A percentile compares a stretch with the other conserved stretches of the same genome.
Evolutionary conservation across 2,113 vertebrate species (phyloP).

Genomic region (Euleptes europaea): DNA sequence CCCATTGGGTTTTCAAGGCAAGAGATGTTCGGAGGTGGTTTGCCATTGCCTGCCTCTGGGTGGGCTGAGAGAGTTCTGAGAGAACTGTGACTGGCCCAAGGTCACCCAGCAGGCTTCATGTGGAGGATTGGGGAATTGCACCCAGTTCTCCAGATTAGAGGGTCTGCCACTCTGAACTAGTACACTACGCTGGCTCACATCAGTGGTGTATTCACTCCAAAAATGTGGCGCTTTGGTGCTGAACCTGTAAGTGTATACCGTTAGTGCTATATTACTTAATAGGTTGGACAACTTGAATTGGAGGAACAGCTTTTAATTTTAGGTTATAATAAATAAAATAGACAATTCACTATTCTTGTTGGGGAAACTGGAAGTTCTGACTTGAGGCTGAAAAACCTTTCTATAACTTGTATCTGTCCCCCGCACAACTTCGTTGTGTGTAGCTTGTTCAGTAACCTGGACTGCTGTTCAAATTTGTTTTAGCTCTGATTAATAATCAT

Average conservation of each 20-base stretch:
- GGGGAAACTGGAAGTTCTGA: background rate
- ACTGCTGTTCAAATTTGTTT: background rate
- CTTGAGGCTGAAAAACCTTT: background rate
- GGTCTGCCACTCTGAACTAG: too few species aligned
- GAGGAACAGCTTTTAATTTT: background rate
- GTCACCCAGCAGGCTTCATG: too few species aligned
- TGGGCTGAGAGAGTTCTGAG: too few species aligned
- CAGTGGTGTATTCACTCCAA: background rate
- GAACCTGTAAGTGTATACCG: background rate
- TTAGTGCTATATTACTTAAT: background rate
- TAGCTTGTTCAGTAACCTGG: background rate
- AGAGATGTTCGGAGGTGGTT: too few species aligned
- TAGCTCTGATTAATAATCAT: background rate
- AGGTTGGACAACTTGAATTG: background rate
- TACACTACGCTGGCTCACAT: too few species aligned
- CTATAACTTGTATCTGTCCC: background rate
- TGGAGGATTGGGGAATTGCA: too few species aligned
- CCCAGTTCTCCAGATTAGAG: too few species aligned
- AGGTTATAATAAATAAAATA: background rate
- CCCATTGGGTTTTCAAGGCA: too few species aligned
- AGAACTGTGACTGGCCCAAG: too few species aligned
- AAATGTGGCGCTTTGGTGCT: background rate
- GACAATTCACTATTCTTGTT: background rate
- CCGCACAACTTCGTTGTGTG: background rate
- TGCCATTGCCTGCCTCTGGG: too few species aligned